Evolutionary conservation across 2,888 invertebrate species (phyloP).

Genomic region (Troilus luridus): DNA sequence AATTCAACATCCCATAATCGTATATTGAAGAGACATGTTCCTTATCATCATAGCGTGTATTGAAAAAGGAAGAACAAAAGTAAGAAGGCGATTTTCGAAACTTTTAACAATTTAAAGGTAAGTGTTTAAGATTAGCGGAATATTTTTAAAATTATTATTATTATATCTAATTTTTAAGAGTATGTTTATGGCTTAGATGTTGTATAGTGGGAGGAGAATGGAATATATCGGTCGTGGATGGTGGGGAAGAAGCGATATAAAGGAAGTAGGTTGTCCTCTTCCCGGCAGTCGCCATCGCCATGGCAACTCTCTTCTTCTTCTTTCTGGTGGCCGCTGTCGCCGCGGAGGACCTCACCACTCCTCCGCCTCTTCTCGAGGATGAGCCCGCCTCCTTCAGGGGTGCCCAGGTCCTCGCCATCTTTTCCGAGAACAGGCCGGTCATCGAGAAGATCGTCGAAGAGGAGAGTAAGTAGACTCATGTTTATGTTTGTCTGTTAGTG

Average conservation of each 20-base stretch:
- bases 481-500: background rate
- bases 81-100: background rate
- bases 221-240: background rate
- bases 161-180: background rate
- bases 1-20: background rate
- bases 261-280: background rate
- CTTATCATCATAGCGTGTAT: background rate
- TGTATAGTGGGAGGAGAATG: background rate
- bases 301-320: background rate
- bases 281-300: conserved; percentile 28
- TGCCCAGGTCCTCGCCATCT: conserved; percentile 22
- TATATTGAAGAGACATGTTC: background rate
- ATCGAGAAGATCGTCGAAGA: conserved; percentile 1
- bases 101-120: background rate
- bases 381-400: background rate
- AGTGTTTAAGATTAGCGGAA: background rate
- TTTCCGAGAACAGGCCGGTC: background rate
- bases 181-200: background rate
- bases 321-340: background rate
- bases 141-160: background rate
- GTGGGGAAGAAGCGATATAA: conserved; percentile 33
- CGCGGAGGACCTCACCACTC: background rate
- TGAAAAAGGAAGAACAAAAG: background rate
- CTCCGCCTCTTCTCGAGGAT: background rate
- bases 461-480: background rate